Base-by-base conservation (phyloP, 2,797 vertebrate species). In the Myiotriccus ornatus region DNA sequence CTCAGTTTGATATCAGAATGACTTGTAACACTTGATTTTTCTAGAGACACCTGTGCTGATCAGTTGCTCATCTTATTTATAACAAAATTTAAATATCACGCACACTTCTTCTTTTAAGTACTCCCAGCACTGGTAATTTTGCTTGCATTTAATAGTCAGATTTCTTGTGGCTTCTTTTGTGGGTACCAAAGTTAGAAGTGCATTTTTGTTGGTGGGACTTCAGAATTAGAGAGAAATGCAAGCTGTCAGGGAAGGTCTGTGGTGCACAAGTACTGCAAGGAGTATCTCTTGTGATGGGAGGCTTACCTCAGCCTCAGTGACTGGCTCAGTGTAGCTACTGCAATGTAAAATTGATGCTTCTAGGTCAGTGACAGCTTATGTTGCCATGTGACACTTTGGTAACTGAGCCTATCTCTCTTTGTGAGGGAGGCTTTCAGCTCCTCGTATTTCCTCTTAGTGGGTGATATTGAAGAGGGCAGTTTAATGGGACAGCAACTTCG, bases 281-380 rank as follows among this genome's bases (percentile, higher is more conserved):
- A 89, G 7, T 77, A 76, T 68, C 9, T 2, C 30, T 71, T 89
- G 85, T 37, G 41, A 21, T 44, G 67, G 64, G 68, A 92, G 39
- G 21, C 59, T 64, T 67, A 15, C 17, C 75, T 90, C 71, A 30
- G 41, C 21, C 50, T 67, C 25, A 18, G 59, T 49, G 63, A 10
- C 44, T 84, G 55, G 44, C 55, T 90, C 7, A 3, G 22, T 68
- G 70, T 81, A 56, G 80, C 62, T 79, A 24, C 73, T 39, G 76
- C 77, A 21, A 74, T 92, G 90, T 74, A 82, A 93, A 95, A 94
- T 49, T 94, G 88, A 95, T 95, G 90, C 88, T 96, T 95, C 76
- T 94, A 90, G 79, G 79, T 92, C 93, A 92, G 57, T 34, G 85
- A 63, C 84, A 80, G 81, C 81, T 91, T 91, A 71, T 63, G 64